Evolutionary conservation across 2,797 vertebrate species (phyloP), one percentile per base, ranked within the genome.

Genomic region (Rhinella marina): DNA sequence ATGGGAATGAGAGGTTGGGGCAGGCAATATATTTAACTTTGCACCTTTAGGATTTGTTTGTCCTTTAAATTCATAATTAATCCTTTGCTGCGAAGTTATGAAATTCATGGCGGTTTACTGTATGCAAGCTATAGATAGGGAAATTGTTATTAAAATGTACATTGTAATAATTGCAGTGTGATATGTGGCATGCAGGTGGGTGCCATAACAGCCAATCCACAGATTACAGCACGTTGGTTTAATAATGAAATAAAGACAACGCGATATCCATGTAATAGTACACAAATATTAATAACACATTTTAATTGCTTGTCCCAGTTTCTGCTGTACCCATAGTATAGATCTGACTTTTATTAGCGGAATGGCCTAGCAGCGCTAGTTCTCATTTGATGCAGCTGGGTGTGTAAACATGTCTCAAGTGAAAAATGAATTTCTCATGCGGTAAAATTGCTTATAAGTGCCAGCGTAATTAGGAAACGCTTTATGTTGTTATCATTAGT

Each of bases 361-460:
- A 77, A 27, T 85, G 72, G 73, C 73, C 73, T 29, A 62, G 84
- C 73, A 8, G 41, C 29, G 41, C 84, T 64, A 21, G 41, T 77
- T 17, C 84, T 64, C 84, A 77, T 77, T 83, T 77, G 84, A 75
- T 85, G 84, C 84, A 85, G 72, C 73, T 75, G 84, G 84, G 72
- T 85, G 72, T 85, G 84, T 85, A 85, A 85, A 85, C 84, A 85
- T 66, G 84, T 85, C 84, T 77, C 72, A 25, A 64, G 84, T 77
- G 84, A 85, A 85, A 85, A 85, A 85, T 85, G 72, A 85, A 85
- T 85, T 85, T 77, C 84, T 85, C 84, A 85, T 85, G 84, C 84
- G 27, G 84, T 85, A 77, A 85, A 85, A 85, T 85, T 85, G 73
- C 72, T 85, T 85, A 77, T 77, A 85, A 85, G 84, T 85, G 84